A percentile compares a stretch with the other conserved stretches of the same genome.
phyloP scores from a whole-genome alignment of 2,888 invertebrate species.

The Netelia inedita region DNA sequence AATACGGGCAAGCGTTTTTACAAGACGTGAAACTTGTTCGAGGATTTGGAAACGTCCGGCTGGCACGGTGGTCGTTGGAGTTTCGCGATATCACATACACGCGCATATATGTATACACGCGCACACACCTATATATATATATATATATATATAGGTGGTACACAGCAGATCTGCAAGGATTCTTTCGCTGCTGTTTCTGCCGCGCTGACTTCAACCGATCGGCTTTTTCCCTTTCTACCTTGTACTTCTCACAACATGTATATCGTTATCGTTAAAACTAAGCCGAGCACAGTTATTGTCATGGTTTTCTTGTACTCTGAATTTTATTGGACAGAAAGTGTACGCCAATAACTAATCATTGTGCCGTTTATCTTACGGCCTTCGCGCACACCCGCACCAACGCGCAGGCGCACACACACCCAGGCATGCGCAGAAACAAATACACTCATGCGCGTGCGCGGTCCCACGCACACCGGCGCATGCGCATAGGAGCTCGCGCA shows the following conservation, averaged over 20 bases:
- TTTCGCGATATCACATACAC: conserved; percentile 57
- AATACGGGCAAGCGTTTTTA: conserved; percentile 67
- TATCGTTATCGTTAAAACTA: conserved; percentile 47
- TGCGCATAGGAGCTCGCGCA: too few species aligned
- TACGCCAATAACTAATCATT: conserved; percentile 17
- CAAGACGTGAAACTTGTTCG: conserved; percentile 68
- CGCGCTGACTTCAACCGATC: conserved; percentile 52
- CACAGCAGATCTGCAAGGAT: conserved; percentile 3
- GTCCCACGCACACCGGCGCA: too few species aligned
- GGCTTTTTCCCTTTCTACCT: conserved; percentile 33
- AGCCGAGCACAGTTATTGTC: conserved; percentile 24
- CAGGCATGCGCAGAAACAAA: too few species aligned
- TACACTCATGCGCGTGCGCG: too few species aligned
- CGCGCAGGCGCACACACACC: too few species aligned
- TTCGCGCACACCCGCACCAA: too few species aligned
- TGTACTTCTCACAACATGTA: conserved; percentile 9
- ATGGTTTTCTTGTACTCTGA: conserved; percentile 14
- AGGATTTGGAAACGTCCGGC: conserved; percentile 67
- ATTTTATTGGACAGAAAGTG: conserved; percentile 21
- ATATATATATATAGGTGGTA: conserved; percentile 7
- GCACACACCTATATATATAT: not conserved
- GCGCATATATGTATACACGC: conserved; percentile 2
- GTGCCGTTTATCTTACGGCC: not conserved
- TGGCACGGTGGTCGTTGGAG: conserved; percentile 66
- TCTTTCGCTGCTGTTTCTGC: conserved; percentile 50